Percentiles rank a stretch among this genome's conserved stretches.
Conservation (phyloP, 2,797 vertebrate genomes). For the Acrocephalus scirpaceus region DNA sequence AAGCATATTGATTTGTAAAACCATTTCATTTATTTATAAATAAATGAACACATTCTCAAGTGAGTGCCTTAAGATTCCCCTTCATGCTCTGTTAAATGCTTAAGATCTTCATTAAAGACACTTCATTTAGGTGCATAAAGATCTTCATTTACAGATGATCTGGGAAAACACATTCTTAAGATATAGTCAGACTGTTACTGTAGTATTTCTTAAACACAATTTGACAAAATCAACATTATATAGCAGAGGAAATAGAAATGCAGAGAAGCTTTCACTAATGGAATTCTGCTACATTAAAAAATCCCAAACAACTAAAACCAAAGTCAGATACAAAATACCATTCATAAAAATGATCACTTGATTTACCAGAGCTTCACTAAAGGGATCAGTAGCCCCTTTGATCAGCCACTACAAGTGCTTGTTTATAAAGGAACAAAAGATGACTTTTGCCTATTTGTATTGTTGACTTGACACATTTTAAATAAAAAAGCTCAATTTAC, state of each 20-base stretch:
- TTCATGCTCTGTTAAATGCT: background rate
- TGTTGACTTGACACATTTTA: slow-evolving; percentile 24
- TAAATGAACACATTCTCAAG: background rate
- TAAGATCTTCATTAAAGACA: background rate
- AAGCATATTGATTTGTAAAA: background rate
- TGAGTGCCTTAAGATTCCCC: background rate
- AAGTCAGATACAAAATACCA: background rate
- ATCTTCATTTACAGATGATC: background rate
- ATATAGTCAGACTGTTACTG: background rate
- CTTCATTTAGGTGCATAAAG: background rate
- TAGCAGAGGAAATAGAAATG: background rate
- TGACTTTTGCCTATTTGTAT: background rate
- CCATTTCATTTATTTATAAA: background rate
- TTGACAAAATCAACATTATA: background rate
- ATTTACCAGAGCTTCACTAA: slow-evolving; percentile 8
- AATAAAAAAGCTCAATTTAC: background rate
- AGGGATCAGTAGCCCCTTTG: background rate
- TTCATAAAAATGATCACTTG: background rate
- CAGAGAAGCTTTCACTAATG: background rate
- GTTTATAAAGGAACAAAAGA: slow-evolving; percentile 20
- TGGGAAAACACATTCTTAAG: background rate
- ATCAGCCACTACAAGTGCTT: slow-evolving; percentile 36
- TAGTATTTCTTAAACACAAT: background rate
- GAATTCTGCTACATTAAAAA: background rate
- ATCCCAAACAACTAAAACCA: background rate